Conservation (phyloP, 2,797 vertebrate species). For the Podargus strigoides region DNA sequence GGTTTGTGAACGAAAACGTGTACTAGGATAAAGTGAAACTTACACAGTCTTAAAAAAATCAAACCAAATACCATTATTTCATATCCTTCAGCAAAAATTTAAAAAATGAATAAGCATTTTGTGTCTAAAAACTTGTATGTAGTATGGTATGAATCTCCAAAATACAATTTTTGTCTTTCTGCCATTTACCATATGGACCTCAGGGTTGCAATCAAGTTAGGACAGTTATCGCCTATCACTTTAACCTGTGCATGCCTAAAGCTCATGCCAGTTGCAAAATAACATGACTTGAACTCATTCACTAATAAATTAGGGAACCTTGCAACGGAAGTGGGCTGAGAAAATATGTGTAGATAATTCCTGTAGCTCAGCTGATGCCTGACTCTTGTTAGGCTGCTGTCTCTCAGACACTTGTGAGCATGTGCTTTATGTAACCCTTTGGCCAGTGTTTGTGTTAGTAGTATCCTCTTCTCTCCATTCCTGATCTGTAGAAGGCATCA, state of each 20-base stretch:
- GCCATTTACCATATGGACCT: not conserved
- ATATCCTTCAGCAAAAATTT: not conserved
- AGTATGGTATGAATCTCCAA: not conserved
- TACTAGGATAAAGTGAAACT: not conserved
- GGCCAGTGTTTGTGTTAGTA: not conserved
- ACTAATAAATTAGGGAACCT: not conserved
- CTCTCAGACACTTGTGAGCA: not conserved
- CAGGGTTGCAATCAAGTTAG: not conserved
- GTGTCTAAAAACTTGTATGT: not conserved
- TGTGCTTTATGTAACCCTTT: not conserved
- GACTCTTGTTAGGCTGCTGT: not conserved
- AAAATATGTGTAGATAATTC: not conserved
- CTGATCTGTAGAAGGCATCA: not conserved
- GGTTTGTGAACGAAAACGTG: not conserved
- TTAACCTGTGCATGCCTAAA: not conserved
- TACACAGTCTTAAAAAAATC: not conserved
- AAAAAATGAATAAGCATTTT: not conserved
- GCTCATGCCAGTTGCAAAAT: not conserved
- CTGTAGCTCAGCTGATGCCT: not conserved
- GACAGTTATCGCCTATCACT: not conserved
- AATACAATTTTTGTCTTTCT: not conserved
- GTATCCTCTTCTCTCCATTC: not conserved
- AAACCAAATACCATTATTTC: not conserved
- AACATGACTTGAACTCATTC: not conserved
- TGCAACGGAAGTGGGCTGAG: not conserved